Base-by-base conservation (phyloP, 23 tunicate genomes). In the Clavelina lepadiformis region DNA sequence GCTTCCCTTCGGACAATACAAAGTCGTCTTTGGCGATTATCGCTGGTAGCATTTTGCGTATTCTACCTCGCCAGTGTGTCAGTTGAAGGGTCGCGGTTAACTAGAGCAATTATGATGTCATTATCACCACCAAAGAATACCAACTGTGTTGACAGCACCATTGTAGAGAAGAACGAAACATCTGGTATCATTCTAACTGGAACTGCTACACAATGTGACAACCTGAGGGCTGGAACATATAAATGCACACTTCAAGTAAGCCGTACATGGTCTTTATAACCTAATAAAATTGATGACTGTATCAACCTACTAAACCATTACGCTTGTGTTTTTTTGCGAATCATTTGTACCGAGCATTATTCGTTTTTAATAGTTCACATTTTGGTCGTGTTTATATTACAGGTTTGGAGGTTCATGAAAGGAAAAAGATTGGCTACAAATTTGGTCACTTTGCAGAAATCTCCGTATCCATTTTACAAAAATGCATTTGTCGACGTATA, bases 361-460 rank as follows among this genome's bases (percentile, higher is more conserved):
- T 53, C 5, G 20, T 8, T 0, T 28, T 7, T 25, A 7, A 18
- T 46, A 18, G 22, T 13, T 20, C 26, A 0, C 18, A 23, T 20
- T 55, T 0, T 55, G 23, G 18, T 34, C 53, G 13, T 8, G 15
- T 61, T 19, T 34, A 37, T 35, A 28, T 66, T 21, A 3, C 35
- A 77, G 95, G 66, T 86, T 5, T 86, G 95, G 95, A 44, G 80
- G 26, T 46, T 78, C 30, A 78, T 86, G 85, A 86, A 86, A 65
- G 95, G 95, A 1, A 58, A 72, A 32, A 36, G 65, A 3, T 25
- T 86, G 3, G 54, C 71, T 3, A 22, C 20, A n/a, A 74, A 72
- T 46, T 72, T 86, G 11, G 50, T 72, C n/a, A 28, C 31, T 18
- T 46, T 61, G 35, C 63, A 33, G 28, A 32, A 47, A 46, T 58